Conservation (phyloP, 2,888 invertebrate species). For the Alviniconcha strummeri region DNA sequence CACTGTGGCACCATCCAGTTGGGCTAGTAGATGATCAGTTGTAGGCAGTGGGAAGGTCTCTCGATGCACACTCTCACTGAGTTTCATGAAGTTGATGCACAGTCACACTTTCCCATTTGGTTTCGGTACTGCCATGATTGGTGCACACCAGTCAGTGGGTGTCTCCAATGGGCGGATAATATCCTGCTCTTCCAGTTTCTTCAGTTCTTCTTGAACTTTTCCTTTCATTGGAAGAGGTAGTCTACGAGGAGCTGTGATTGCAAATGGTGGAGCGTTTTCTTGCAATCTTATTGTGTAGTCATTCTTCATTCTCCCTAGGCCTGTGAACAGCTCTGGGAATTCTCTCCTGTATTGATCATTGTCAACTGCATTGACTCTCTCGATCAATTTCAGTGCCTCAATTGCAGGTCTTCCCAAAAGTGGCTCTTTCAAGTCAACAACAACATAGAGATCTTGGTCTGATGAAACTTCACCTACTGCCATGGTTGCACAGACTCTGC, state of each 20-base stretch:
- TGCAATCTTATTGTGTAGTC: conserved; percentile 8
- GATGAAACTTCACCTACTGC: no score
- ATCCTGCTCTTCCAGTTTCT: not conserved
- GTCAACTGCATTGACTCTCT: not conserved
- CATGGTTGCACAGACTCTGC: no score
- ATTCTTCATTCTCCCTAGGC: conserved; percentile 13
- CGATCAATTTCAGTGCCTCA: no score
- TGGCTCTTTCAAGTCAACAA: no score
- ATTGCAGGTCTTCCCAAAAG: no score
- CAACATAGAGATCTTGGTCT: no score
- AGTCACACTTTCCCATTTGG: conserved; percentile 17
- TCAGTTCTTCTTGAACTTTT: conserved; percentile 13
- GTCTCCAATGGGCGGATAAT: not conserved
- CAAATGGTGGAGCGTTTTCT: conserved; percentile 1
- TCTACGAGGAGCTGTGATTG: not conserved
- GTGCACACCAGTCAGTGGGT: conserved; percentile 12
- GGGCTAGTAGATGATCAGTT: conserved; percentile 12
- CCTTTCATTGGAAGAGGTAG: conserved; percentile 1
- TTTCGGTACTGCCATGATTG: conserved; percentile 1
- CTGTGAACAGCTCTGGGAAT: conserved; percentile 5
- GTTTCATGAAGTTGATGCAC: conserved; percentile 9
- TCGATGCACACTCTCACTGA: conserved; percentile 5
- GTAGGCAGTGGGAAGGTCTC: conserved; percentile 11
- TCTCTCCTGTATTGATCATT: not conserved
- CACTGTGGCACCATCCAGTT: conserved; percentile 13